Conservation (phyloP, 2,888 invertebrate species). For the Plemyria rubiginata region DNA sequence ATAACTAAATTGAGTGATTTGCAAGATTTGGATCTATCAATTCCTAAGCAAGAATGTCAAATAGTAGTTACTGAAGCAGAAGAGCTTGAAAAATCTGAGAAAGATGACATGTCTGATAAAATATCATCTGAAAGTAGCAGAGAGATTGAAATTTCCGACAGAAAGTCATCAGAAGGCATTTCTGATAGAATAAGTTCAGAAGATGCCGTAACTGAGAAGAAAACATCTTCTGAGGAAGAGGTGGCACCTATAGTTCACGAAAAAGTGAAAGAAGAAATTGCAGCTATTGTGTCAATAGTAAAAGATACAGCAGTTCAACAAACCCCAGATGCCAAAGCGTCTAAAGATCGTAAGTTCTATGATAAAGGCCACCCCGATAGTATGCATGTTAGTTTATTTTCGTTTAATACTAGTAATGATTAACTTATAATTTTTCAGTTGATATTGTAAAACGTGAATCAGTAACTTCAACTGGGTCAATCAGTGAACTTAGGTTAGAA, state of each 20-base stretch:
- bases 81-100: constrained; percentile 75
- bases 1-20: constrained; percentile 76
- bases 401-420: neutral
- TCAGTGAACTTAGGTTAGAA: constrained; percentile 73
- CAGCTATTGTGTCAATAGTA: constrained; percentile 28
- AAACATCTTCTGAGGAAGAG: constrained; percentile 79
- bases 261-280: constrained; percentile 48
- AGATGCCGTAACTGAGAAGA: constrained; percentile 81
- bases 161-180: constrained; percentile 80
- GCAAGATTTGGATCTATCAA: constrained; percentile 61
- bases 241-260: constrained; percentile 55
- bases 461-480: constrained; percentile 76
- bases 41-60: constrained; percentile 75
- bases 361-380: neutral
- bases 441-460: constrained; percentile 72
- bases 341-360: constrained; percentile 18
- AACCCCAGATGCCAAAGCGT: neutral
- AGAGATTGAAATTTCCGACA: constrained; percentile 80
- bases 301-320: constrained; percentile 18
- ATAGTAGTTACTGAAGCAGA: constrained; percentile 80
- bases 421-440: constrained; percentile 46
- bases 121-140: constrained; percentile 82
- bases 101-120: constrained; percentile 79
- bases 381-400: neutral
- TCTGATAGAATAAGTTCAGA: constrained; percentile 82